A percentile compares a stretch with the other conserved stretches of the same genome.
These are phyloP conservation scores for Slavum lentiscoides DNA, from an alignment of 2,888 invertebrate genomes.

Conservation along the genomic window DNA sequence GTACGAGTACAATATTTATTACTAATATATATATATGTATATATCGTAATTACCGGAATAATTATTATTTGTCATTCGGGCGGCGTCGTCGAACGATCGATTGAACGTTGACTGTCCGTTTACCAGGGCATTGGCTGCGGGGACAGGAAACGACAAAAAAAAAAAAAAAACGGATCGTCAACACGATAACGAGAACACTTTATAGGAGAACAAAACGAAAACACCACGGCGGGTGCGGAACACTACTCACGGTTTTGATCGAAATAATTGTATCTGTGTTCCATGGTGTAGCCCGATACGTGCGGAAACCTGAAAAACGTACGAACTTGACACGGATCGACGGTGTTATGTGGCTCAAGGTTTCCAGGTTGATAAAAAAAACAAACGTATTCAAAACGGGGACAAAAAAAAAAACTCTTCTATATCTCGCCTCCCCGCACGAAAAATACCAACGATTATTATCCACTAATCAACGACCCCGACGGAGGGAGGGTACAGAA, in stretches of 20 bases:
- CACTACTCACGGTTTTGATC: slow-evolving; percentile 44
- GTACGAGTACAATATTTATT: too few species aligned
- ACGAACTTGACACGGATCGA: slow-evolving; percentile 46
- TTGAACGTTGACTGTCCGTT: slow-evolving; percentile 24
- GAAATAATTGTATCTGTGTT: slow-evolving; percentile 46
- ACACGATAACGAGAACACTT: neutral
- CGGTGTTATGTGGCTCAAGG: slow-evolving; percentile 20
- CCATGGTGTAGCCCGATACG: neutral
- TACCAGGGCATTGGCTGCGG: slow-evolving; percentile 21
- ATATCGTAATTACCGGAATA: slow-evolving; percentile 15
- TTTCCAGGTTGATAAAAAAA: neutral
- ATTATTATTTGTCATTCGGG: slow-evolving; percentile 28
- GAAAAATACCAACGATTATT: too few species aligned
- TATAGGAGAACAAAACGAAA: too few species aligned
- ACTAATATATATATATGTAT: too few species aligned
- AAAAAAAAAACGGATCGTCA: neutral
- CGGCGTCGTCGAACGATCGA: neutral
- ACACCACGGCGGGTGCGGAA: too few species aligned
- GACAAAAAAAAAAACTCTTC: slow-evolving; percentile 2
- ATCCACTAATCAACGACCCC: neutral
- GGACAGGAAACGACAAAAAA: neutral
- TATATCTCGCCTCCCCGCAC: too few species aligned
- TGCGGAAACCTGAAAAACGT: slow-evolving; percentile 15
- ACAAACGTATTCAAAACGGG: neutral
- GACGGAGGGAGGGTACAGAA: too few species aligned